These are phyloP conservation scores for Sarotherodon lohbergeri DNA, from an alignment of 2,113 vertebrate species.

Conservation along the genomic window DNA sequence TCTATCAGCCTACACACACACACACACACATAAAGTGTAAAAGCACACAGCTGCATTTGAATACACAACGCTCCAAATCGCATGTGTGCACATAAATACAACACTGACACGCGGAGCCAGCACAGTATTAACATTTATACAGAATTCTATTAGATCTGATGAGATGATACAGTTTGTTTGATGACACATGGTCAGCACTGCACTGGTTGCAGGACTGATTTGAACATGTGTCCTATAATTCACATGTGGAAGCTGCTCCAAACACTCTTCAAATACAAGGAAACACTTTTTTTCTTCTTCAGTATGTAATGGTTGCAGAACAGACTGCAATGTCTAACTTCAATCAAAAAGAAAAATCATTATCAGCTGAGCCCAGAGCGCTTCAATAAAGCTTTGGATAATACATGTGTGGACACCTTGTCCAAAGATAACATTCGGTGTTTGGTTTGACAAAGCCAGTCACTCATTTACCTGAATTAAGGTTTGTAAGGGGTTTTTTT, in stretches of 20 bases:
- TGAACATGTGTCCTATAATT: neutral
- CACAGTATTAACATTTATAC: neutral
- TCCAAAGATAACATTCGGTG: neutral
- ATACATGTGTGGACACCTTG: neutral
- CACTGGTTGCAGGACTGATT: neutral
- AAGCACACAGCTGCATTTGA: neutral
- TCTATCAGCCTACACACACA: constrained; percentile 5
- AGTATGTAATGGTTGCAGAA: neutral
- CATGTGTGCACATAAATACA: neutral
- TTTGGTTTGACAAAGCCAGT: neutral
- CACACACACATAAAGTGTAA: neutral
- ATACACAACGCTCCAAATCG: neutral
- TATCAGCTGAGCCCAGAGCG: neutral
- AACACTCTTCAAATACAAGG: neutral
- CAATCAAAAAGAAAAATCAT: neutral
- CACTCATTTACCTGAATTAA: neutral
- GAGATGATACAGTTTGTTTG: neutral
- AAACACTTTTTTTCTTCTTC: neutral
- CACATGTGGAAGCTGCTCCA: neutral
- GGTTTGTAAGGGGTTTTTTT: neutral
- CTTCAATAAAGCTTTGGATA: neutral
- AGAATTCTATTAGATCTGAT: neutral
- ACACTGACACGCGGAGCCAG: neutral
- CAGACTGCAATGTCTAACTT: neutral
- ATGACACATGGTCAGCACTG: neutral